Conservation (phyloP, 1,140 invertebrate species). For the Anastrepha ludens region DNA sequence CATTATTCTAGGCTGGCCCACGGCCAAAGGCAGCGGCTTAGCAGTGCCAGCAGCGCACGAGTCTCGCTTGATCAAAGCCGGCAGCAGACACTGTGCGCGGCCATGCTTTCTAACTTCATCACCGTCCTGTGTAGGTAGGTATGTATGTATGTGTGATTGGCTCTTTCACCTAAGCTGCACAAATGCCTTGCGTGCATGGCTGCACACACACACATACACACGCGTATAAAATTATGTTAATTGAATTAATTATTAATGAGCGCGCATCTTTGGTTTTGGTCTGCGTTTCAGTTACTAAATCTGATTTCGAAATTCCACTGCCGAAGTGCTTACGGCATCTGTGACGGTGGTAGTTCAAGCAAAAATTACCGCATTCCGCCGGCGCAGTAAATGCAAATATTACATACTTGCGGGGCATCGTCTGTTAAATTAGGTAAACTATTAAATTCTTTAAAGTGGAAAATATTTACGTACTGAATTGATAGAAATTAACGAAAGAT, state of each 20-base stretch:
- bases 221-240: constrained; percentile 41
- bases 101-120: constrained; percentile 23
- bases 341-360: background rate
- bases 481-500: too few species aligned
- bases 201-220: background rate
- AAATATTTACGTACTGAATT: background rate
- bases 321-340: background rate
- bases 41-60: background rate
- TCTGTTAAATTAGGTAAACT: background rate
- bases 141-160: background rate
- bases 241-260: constrained; percentile 56
- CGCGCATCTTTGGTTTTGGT: constrained; percentile 30
- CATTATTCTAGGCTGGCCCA: constrained; percentile 37
- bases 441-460: background rate
- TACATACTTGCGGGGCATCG: background rate
- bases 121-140: background rate
- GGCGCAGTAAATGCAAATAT: too few species aligned
- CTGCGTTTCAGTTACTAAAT: constrained; percentile 37
- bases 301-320: constrained; percentile 1
- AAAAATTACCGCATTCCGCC: too few species aligned
- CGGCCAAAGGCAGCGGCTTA: constrained; percentile 27
- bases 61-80: background rate
- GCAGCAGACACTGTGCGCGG: background rate
- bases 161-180: constrained; percentile 16
- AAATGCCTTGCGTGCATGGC: background rate